phyloP scores from a whole-genome alignment of 2,888 invertebrate species.

The Hipparchia sbordonii region DNA sequence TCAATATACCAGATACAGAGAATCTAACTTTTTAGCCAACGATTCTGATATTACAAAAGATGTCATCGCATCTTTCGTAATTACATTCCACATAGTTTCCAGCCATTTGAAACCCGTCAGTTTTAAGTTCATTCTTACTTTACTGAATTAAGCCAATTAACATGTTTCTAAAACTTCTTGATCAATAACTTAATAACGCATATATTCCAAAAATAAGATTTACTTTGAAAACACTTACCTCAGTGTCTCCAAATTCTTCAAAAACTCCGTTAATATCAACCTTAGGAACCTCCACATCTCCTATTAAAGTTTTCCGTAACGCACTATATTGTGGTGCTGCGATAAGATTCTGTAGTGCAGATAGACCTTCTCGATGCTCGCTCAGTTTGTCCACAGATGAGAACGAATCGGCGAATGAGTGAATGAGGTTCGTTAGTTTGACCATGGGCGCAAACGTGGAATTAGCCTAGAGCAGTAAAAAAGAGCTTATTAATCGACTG shows the following conservation, averaged over 20 bases:
- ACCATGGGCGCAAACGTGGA: slow-evolving; percentile 77
- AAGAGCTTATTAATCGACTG: neutral
- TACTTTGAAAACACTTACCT: slow-evolving; percentile 29
- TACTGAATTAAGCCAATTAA: too few species aligned
- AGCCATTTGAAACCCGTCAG: too few species aligned
- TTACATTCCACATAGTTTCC: too few species aligned
- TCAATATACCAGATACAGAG: too few species aligned
- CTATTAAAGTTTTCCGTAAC: slow-evolving; percentile 50
- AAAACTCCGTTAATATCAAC: slow-evolving; percentile 59
- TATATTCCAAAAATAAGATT: too few species aligned
- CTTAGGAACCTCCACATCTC: slow-evolving; percentile 47
- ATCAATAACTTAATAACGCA: too few species aligned
- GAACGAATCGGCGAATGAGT: slow-evolving; percentile 64
- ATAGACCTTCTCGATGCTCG: slow-evolving; percentile 57
- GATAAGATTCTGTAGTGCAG: slow-evolving; percentile 54
- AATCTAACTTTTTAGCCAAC: too few species aligned
- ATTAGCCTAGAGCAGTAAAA: slow-evolving; percentile 71
- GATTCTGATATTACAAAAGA: too few species aligned
- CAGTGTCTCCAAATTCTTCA: slow-evolving; percentile 57
- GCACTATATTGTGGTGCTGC: slow-evolving; percentile 52
- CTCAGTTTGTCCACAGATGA: slow-evolving; percentile 57
- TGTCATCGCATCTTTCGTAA: too few species aligned
- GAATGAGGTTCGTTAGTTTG: slow-evolving; percentile 64
- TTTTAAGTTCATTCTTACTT: too few species aligned
- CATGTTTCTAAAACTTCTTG: too few species aligned